Evolutionary conservation across 2,888 invertebrate genomes (phyloP).

Genomic region (Nephrotoma appendiculata): DNA sequence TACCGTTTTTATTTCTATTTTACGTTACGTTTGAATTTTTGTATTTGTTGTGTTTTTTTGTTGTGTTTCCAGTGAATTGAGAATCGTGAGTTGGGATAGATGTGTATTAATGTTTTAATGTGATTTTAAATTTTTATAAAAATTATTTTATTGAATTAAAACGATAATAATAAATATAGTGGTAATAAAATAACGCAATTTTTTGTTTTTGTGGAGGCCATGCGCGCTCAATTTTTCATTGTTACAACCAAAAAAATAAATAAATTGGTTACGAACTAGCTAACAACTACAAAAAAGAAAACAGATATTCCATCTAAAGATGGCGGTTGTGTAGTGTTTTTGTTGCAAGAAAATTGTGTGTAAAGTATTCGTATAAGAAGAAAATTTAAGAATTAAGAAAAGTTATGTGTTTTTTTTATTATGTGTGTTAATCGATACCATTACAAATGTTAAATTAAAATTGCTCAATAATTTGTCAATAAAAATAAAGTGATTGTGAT

Average conservation of each 20-base stretch:
- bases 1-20: not conserved
- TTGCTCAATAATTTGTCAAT: not conserved
- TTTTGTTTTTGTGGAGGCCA: not conserved
- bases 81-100: not conserved
- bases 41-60: not conserved
- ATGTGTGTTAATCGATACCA: not conserved
- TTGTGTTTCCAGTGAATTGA: not conserved
- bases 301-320: not conserved
- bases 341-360: not conserved
- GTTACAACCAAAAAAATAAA: not conserved
- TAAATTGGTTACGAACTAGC: not conserved
- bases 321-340: not conserved
- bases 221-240: not conserved
- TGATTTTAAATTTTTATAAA: not conserved
- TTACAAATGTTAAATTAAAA: not conserved
- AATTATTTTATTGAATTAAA: not conserved
- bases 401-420: not conserved
- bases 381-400: not conserved
- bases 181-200: not conserved
- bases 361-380: not conserved
- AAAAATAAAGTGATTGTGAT: not conserved
- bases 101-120: not conserved
- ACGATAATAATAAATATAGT: not conserved
- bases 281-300: not conserved
- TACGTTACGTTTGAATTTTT: not conserved